These are phyloP conservation scores for Cercopithecus mona DNA, from an alignment of 2,113 vertebrate species.

Conservation along the genomic window DNA sequence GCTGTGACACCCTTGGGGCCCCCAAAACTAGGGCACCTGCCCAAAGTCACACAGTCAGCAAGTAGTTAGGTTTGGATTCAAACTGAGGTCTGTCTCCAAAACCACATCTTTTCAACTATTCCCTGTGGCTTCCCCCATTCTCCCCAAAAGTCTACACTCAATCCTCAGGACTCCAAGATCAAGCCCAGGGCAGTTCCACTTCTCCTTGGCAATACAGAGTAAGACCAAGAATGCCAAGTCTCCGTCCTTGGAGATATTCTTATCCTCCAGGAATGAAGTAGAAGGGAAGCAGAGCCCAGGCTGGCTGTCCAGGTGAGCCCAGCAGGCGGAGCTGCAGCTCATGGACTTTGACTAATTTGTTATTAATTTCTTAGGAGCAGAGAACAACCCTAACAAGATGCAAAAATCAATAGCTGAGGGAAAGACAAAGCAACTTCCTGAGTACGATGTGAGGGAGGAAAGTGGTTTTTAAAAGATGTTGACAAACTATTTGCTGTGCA, in stretches of 20 bases:
- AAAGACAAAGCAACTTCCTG: conserved; percentile 56
- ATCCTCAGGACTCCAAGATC: background rate
- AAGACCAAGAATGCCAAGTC: background rate
- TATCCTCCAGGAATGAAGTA: background rate
- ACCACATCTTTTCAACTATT: background rate
- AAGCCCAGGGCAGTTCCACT: background rate
- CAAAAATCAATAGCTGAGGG: conserved; percentile 64
- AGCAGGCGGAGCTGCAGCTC: background rate
- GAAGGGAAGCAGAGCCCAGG: background rate
- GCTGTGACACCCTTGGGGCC: background rate
- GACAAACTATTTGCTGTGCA: background rate
- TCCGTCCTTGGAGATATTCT: background rate
- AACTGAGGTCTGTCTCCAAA: background rate
- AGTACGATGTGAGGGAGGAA: conserved; percentile 38
- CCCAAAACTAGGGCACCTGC: background rate
- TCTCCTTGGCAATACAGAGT: background rate
- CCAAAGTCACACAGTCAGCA: background rate
- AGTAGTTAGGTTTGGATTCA: background rate
- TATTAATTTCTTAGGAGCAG: conserved; percentile 62
- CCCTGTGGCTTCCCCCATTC: background rate
- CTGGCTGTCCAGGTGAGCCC: background rate
- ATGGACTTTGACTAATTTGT: conserved; percentile 41
- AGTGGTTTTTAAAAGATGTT: conserved; percentile 41
- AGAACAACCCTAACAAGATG: conserved; percentile 48
- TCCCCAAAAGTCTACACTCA: background rate